phyloP scores from a whole-genome alignment of 2,113 vertebrate species.

The Cacatua alba region DNA sequence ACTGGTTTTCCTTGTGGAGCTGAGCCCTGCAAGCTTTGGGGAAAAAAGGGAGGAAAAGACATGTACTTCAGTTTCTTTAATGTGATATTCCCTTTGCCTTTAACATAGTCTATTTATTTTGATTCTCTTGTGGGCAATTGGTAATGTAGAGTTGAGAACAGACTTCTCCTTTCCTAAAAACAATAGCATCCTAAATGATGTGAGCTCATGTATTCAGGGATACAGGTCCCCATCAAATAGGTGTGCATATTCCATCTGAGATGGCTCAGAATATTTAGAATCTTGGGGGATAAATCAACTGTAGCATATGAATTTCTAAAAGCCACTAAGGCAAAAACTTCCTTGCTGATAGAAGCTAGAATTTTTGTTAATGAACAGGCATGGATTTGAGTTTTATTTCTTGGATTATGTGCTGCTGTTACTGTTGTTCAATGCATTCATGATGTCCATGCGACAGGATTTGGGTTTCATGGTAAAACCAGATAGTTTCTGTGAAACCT shows the following conservation, averaged over 20 bases:
- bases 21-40: background rate
- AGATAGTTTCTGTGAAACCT: background rate
- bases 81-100: background rate
- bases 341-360: background rate
- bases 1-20: background rate
- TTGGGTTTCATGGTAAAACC: background rate
- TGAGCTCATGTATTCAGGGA: rapidly evolving
- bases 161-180: background rate
- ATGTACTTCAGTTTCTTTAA: background rate
- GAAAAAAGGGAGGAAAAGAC: background rate
- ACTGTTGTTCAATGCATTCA: rapidly evolving
- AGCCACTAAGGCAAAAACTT: background rate
- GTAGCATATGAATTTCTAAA: background rate
- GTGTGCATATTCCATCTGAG: background rate
- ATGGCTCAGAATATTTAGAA: background rate
- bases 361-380: background rate
- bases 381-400: background rate
- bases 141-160: background rate
- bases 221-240: background rate
- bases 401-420: background rate
- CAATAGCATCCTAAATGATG: background rate
- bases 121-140: background rate
- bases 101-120: background rate
- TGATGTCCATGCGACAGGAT: background rate
- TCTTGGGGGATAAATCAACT: background rate